Base-by-base conservation (phyloP, 1,140 invertebrate genomes). In the Batillaria attramentaria region DNA sequence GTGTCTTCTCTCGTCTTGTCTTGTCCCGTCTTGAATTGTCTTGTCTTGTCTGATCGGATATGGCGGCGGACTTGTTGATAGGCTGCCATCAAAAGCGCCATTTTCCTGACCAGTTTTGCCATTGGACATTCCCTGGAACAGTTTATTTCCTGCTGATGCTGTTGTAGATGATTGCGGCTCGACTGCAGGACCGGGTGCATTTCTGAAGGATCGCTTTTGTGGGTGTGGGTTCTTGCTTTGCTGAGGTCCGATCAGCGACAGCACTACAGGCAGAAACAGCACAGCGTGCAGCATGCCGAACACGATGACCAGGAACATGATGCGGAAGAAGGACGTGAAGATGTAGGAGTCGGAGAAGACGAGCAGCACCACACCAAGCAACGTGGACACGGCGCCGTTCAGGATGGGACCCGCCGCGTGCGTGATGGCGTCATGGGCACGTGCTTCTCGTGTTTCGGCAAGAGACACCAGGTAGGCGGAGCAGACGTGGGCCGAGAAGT, bases 401-500 rank as follows among this genome's bases (percentile, higher is more conserved):
- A 98, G 93, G 73, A 99, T 98, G 0, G 98, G 97, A 46, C 98
- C 91, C 4, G 98, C 98, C 0, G 99, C 91, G 1, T 95, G 95
- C 87, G 96, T 96, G 0, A 99, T 91, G 68, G 96, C 96, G 83
- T 96, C 95, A 68, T 93, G 94, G 0, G 99, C 96, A 77, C 95
- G 93, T 20, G 96, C 95, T 31, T 88, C 79, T 20, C 83, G 79
- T 75, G 83, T 82, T 79, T 79, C 78, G 6, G 86, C 80, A n/a
- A 85, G 80, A 1, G 96, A 97, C 28, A 96, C 95, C 94, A 98
- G 97, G 89, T 98, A 99, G 0, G 96, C 96, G 87, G 99, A 98
- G 82, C 97, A 98, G 65, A 99, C 98, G 86, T 99, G 98, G 6
- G 97, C 97, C 0, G 97, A 97, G 89, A 98, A 99, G 95, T 99